A percentile compares a stretch with the other conserved stretches of the same genome.
These are phyloP conservation scores for Tenualosa thibaudeaui DNA, from an alignment of 2,797 vertebrate genomes.

Conservation along the genomic window DNA sequence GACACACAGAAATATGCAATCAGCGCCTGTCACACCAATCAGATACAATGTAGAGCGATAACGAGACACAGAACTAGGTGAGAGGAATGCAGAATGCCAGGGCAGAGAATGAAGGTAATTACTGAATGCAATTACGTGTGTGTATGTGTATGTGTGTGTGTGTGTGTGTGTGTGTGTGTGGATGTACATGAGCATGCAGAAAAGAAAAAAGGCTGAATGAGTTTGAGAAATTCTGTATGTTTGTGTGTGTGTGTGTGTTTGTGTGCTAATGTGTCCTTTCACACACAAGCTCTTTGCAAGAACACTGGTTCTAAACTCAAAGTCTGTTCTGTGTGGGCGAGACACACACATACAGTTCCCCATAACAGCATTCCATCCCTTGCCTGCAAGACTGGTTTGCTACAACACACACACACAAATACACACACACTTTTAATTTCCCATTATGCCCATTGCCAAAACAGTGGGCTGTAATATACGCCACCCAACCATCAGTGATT, in stretches of 20 bases:
- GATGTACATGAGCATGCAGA: conserved; percentile 23
- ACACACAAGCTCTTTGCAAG: neutral
- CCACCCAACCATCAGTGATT: neutral
- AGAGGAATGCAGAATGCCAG: neutral
- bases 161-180: conserved; percentile 29
- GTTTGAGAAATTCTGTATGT: neutral
- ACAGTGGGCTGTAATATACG: neutral
- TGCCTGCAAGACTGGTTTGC: neutral
- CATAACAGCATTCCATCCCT: neutral
- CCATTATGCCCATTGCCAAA: neutral
- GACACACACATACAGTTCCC: neutral
- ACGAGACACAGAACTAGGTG: neutral
- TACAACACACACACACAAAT: neutral
- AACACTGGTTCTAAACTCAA: neutral
- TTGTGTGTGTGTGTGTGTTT: neutral
- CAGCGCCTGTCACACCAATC: conserved; percentile 9
- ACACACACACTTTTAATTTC: conserved; percentile 9
- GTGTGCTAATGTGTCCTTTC: neutral
- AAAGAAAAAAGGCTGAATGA: neutral
- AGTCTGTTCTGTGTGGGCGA: conserved; percentile 11
- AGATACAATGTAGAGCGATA: conserved; percentile 12
- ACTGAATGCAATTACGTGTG: neutral
- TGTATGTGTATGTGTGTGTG: conserved; percentile 25
- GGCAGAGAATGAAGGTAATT: neutral
- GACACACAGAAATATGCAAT: neutral